Conservation (phyloP, 2,888 invertebrate species). For the Drosophila barbarae region DNA sequence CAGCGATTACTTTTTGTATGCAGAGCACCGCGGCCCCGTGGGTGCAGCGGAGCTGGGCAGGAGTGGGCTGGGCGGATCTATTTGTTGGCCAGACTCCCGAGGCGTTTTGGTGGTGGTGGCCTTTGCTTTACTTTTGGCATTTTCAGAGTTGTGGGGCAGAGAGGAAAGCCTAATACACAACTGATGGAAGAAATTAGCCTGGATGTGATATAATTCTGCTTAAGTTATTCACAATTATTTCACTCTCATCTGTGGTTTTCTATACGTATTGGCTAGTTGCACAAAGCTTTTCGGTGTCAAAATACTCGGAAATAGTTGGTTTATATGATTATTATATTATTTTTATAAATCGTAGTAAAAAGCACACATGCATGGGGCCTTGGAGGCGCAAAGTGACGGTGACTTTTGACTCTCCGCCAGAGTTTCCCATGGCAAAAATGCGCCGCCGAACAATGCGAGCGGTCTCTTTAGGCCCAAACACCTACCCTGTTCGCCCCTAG, state of each 20-base stretch:
- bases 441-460: conserved; percentile 6
- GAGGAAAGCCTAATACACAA: conserved; percentile 1
- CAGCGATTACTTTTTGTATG: conserved; percentile 44
- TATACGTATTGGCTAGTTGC: not conserved
- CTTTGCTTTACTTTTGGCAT: conserved; percentile 57
- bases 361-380: conserved; percentile 8
- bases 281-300: not conserved
- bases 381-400: conserved; percentile 19
- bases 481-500: conserved; percentile 17
- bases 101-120: conserved; percentile 24
- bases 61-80: conserved; percentile 41
- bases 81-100: conserved; percentile 22
- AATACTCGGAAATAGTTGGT: not conserved
- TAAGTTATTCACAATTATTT: not conserved
- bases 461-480: not conserved
- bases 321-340: not conserved
- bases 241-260: not conserved
- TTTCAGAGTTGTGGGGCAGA: conserved; percentile 40
- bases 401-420: conserved; percentile 1
- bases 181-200: conserved; percentile 1
- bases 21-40: conserved; percentile 8
- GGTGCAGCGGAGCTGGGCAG: conserved; percentile 34
- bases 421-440: conserved; percentile 35
- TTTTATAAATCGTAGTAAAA: not conserved
- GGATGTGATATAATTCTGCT: not conserved